phyloP scores from a whole-genome alignment of 2,888 invertebrate species.

The Trilocha varians region DNA sequence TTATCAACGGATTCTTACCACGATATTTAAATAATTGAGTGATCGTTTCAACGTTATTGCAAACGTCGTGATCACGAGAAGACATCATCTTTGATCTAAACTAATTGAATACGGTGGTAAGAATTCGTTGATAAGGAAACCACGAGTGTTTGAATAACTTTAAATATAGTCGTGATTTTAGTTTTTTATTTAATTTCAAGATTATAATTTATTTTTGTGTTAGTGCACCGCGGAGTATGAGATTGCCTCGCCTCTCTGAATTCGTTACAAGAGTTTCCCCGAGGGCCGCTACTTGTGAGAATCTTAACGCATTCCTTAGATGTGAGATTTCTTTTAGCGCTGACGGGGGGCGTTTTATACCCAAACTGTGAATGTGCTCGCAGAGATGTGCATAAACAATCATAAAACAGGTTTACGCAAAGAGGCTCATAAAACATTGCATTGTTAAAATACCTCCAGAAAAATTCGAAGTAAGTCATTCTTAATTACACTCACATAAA shows the following conservation, averaged over 20 bases:
- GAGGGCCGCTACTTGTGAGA: conserved; percentile 37
- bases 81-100: too few species aligned
- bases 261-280: conserved; percentile 26
- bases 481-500: too few species aligned
- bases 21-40: too few species aligned
- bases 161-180: too few species aligned
- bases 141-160: too few species aligned
- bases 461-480: too few species aligned
- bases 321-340: conserved; percentile 35
- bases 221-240: conserved; percentile 26
- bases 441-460: neutral
- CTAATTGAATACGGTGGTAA: too few species aligned
- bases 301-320: conserved; percentile 38
- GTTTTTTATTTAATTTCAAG: too few species aligned
- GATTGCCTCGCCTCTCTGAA: conserved; percentile 25
- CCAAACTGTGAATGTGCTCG: conserved; percentile 38
- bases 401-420: conserved; percentile 14
- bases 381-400: conserved; percentile 29
- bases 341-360: conserved; percentile 42
- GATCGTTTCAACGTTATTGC: too few species aligned
- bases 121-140: too few species aligned
- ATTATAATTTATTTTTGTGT: neutral
- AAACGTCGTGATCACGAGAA: too few species aligned
- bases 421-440: neutral
- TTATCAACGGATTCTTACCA: too few species aligned